Evolutionary conservation across 1,140 invertebrate genomes (phyloP).

Genomic region (Drosophila cardini): DNA sequence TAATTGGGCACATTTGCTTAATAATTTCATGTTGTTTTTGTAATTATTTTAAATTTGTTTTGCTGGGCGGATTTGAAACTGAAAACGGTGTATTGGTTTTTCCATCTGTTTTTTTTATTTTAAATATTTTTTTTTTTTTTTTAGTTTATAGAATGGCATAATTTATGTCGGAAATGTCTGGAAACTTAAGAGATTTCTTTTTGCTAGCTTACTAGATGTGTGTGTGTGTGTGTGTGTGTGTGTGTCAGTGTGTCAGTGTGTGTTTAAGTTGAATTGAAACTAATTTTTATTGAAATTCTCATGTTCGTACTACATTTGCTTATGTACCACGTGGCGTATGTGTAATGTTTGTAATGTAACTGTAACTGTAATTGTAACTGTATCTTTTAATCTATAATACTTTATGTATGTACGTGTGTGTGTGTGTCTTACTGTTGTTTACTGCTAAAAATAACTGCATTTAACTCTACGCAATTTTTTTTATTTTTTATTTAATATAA

Average conservation of each 20-base stretch:
- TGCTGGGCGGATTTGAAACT: conserved; percentile 64
- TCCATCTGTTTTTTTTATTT: conserved; percentile 20
- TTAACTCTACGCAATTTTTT: conserved; percentile 45
- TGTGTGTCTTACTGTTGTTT: conserved; percentile 45
- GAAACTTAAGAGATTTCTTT: conserved; percentile 36
- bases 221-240: neutral
- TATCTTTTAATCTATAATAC: conserved; percentile 35
- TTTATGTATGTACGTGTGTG: conserved; percentile 28
- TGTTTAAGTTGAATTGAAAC: neutral
- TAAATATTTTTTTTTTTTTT: neutral
- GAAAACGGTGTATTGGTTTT: conserved; percentile 49
- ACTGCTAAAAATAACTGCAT: conserved; percentile 59
- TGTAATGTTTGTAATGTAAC: conserved; percentile 24
- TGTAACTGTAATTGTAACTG: conserved; percentile 16
- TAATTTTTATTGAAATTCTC: neutral
- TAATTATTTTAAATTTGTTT: conserved; percentile 19
- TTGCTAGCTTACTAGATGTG: neutral
- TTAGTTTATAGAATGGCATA: conserved; percentile 3
- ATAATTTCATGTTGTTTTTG: conserved; percentile 16
- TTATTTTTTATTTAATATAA: conserved; percentile 18
- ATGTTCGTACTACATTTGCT: conserved; percentile 3
- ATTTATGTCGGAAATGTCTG: conserved; percentile 16
- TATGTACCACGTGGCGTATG: conserved; percentile 2
- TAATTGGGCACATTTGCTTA: conserved; percentile 41
- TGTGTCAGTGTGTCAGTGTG: neutral